Conservation (phyloP, 1,140 invertebrate genomes). For the Bilobella aurantiaca region DNA sequence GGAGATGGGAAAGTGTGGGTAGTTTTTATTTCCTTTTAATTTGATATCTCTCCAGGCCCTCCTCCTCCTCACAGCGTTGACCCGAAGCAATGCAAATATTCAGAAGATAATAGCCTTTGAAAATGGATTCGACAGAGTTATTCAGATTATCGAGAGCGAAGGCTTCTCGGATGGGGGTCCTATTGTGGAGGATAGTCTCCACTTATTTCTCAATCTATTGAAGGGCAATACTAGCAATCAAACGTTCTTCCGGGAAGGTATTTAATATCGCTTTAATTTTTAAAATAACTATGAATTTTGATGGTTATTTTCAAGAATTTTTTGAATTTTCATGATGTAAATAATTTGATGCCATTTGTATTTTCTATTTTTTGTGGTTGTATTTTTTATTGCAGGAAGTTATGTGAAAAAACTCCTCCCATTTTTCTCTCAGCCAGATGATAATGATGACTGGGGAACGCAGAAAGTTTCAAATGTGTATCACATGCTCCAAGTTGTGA, state of each 20-base stretch:
- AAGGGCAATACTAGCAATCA: constrained; percentile 95
- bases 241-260: constrained; percentile 97
- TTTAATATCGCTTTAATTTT: too few species aligned
- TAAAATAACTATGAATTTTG: too few species aligned
- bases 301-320: too few species aligned
- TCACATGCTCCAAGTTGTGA: constrained; percentile 51
- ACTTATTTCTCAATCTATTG: constrained; percentile 87
- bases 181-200: constrained; percentile 93
- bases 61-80: constrained; percentile 82
- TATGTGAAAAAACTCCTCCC: constrained; percentile 80
- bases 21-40: constrained; percentile 25
- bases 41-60: constrained; percentile 57
- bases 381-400: constrained; percentile 49
- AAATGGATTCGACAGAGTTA: constrained; percentile 91
- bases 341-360: too few species aligned
- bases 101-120: constrained; percentile 99
- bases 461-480: constrained; percentile 62
- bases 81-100: constrained; percentile 92
- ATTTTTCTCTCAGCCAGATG: constrained; percentile 65
- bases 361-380: too few species aligned
- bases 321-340: neutral
- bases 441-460: constrained; percentile 74
- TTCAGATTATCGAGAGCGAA: constrained; percentile 86
- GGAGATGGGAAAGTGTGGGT: neutral
- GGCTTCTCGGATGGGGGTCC: constrained; percentile 90